phyloP scores from a whole-genome alignment of 2,113 vertebrate species.

The Tichodroma muraria region DNA sequence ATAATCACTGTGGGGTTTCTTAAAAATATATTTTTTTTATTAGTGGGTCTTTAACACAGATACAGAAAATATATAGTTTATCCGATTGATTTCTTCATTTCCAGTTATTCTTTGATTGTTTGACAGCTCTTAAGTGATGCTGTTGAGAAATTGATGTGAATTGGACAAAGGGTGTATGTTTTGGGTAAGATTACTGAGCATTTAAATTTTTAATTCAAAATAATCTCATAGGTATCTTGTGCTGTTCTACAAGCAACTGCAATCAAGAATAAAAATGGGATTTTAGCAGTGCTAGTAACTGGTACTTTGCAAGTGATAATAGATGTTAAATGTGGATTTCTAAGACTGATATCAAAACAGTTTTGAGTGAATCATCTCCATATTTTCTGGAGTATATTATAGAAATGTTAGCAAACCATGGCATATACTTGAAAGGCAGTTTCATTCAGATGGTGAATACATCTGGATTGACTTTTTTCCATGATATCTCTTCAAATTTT shows the following conservation, averaged over 20 bases:
- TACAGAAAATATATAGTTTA: conserved; percentile 22
- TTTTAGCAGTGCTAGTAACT: not conserved
- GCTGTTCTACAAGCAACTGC: not conserved
- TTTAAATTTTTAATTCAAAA: conserved; percentile 34
- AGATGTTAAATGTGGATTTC: conserved; percentile 51
- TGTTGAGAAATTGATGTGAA: conserved; percentile 54
- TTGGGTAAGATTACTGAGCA: conserved; percentile 11
- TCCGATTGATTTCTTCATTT: conserved; percentile 50
- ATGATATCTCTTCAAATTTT: not conserved
- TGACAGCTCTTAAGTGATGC: conserved; percentile 53
- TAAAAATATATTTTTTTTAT: conserved; percentile 14
- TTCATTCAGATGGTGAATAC: not conserved
- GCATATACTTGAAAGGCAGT: not conserved
- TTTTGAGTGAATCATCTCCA: not conserved
- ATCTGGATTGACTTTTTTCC: not conserved
- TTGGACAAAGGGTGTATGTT: conserved; percentile 24
- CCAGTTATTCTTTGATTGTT: conserved; percentile 28
- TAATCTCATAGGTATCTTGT: not conserved
- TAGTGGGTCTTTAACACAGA: not conserved
- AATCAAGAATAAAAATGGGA: conserved; percentile 29
- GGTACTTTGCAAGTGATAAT: conserved; percentile 12
- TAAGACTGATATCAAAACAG: conserved; percentile 7
- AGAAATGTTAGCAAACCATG: not conserved
- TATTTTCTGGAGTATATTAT: not conserved
- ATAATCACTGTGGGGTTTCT: not conserved